Evolutionary conservation across 1,140 invertebrate genomes (phyloP), one percentile per base, ranked within the genome.

Genomic region (Aphidius ervi): DNA sequence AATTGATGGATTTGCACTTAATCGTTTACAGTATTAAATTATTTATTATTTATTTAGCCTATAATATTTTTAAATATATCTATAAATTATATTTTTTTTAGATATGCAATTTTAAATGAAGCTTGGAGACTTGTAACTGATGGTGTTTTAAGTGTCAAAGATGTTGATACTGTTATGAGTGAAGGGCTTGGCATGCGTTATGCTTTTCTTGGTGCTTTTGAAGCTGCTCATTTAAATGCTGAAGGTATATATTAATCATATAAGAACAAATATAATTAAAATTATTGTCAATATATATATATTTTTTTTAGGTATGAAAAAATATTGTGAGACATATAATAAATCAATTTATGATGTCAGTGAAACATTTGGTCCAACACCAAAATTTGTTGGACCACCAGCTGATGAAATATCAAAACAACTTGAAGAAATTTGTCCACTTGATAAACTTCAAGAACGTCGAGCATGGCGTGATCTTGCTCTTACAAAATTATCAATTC

Each of bases 151-250:
- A 86, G 87, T 72, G 94, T 93, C 0, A 86, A 89, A 67, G 96
- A 98, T 73, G 84, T 97, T 37, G 95, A 98, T 67, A 90, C 87
- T 67, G 92, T 98, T 0, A 97, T 98, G 86, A 92, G 88, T 10
- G 91, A 97, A 77, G 97, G 97, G 20, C 82, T 99, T 9, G 96
- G 95, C 16, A 91, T 92, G 84, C 84, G 96, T 59, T 99, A 98
- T 74, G 95, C 95, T 5, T 98, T 98, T 74, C 81, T 97, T 20
- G 97, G 97, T 31, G 89, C 94, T 2, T 82, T 98, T 55, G 94
- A 98, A 82, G 95, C 94, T 0, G 91, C 92, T 23, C 95, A 97
- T 81, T 82, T 98, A 31, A 98, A 98, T 81, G 94, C 95, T 39
- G 89, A 95, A 81, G 95, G 94, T 84, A 85, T 84, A 78, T 56